Evolutionary conservation across 92 coral and sea anemone genomes (phyloP), one percentile per base, ranked within the genome.

Genomic region (Actinostola sp.): DNA sequence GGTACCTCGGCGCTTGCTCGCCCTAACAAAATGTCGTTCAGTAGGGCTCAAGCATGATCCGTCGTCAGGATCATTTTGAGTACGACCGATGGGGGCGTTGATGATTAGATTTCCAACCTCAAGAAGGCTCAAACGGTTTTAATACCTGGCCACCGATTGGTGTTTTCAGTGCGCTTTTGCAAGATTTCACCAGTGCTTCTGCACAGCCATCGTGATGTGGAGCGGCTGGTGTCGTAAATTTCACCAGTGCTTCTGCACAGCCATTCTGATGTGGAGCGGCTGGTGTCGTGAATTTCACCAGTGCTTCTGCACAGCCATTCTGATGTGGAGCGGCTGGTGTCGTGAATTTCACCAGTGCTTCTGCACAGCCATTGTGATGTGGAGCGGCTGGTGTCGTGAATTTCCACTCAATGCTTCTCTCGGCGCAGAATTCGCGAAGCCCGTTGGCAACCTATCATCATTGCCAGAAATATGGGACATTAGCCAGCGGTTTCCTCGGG

Each of bases 1-100:
- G 80, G 80, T 12, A 81, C 76, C 48, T 59, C 44, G 3, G 76
- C 28, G 38, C 75, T 29, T 1, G 86, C 81, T 23, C 82, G 35
- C 26, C 87, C 82, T 31, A 82, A 70, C 23, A 82, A 39, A 53
- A 82, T 56, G 58, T 82, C 74, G 21, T 71, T n/a, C n/a, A n/a
- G n/a, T 79, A 0, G 79, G 85, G 13, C 85, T 70, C 19, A 79
- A 30, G 43, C 61, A 79, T 0, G 56, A n/a, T 1, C 85, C 85
- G 46, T 79, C 78, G 62, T 79, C 72, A 4, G 65, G 80, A 23
- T 74, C 80, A 35, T 74, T 74, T 0, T 72, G 80, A 17, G 46
- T 46, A 14, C 62, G 71, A 6, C 80, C 72, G 28, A 73, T 73
- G 10, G 79, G 79, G 17, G 58, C 50, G 32, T 73, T 72, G 48